A percentile compares a stretch with the other conserved stretches of the same genome.
These are phyloP conservation scores for Sebastolobus altivelis DNA, from an alignment of 2,797 vertebrate genomes.

Conservation along the genomic window DNA sequence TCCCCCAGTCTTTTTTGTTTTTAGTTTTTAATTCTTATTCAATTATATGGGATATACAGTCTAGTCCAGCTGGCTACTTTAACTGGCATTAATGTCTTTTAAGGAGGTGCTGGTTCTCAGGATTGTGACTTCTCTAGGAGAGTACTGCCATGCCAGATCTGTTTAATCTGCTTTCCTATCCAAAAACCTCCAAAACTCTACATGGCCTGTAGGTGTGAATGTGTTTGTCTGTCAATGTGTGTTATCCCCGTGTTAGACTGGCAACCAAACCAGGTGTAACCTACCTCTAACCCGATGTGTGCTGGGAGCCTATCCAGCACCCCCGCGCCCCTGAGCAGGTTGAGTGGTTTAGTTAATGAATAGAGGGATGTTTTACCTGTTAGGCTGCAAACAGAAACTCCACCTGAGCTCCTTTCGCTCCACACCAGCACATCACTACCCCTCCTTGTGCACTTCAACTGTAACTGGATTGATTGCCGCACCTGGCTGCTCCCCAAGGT, in stretches of 20 bases:
- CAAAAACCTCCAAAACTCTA: slow-evolving; percentile 5
- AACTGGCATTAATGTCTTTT: neutral
- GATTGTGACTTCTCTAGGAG: neutral
- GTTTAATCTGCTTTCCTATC: slow-evolving; percentile 10
- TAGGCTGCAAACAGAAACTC: neutral
- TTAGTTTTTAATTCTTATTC: neutral
- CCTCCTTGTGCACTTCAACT: slow-evolving; percentile 42
- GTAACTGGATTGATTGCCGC: slow-evolving; percentile 59
- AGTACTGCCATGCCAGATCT: neutral
- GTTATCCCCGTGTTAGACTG: slow-evolving; percentile 21
- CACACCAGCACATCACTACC: slow-evolving; percentile 4
- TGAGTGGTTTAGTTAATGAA: slow-evolving; percentile 27
- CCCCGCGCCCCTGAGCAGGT: neutral
- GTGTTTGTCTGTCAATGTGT: slow-evolving; percentile 27
- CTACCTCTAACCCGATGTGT: slow-evolving; percentile 4
- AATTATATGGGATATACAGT: neutral
- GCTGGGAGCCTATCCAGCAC: neutral
- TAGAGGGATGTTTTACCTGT: slow-evolving; percentile 17
- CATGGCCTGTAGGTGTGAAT: slow-evolving; percentile 20
- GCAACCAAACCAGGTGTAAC: neutral
- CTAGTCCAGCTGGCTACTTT: neutral
- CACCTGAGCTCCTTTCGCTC: slow-evolving; percentile 12
- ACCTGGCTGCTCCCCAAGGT: slow-evolving; percentile 53
- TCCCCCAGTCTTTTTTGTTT: neutral
- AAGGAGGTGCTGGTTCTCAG: neutral